Conservation (phyloP, 2,797 vertebrate genomes). For the Huso huso region DNA sequence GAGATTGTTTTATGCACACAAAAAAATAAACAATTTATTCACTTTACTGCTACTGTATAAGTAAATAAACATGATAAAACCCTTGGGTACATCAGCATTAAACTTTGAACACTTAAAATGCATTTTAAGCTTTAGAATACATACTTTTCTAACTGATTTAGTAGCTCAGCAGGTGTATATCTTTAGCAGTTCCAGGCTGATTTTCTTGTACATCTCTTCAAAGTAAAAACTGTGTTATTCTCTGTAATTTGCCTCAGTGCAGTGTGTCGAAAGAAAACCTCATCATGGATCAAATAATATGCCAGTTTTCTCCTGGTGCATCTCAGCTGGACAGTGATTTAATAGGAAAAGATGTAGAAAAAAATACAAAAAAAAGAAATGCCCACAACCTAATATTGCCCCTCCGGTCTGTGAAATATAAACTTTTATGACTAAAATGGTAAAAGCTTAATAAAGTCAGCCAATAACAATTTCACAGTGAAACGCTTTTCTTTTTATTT, state of each 20-base stretch:
- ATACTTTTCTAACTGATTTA: conserved; percentile 30
- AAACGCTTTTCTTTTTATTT: too few relatives aligned
- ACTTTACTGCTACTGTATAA: conserved; percentile 10
- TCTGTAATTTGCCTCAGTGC: conserved; percentile 22
- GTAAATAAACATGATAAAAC: conserved; percentile 18
- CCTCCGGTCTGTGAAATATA: too few relatives aligned
- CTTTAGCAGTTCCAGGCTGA: conserved; percentile 23
- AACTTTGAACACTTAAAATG: conserved; percentile 13
- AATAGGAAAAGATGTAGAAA: too few relatives aligned
- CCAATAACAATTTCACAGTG: too few relatives aligned
- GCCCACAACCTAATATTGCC: too few relatives aligned
- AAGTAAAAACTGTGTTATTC: conserved; percentile 26
- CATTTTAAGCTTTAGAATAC: conserved; percentile 22
- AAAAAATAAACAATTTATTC: conserved; percentile 6
- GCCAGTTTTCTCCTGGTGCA: not conserved
- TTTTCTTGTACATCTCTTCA: conserved; percentile 23
- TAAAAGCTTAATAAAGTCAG: too few relatives aligned
- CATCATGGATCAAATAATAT: conserved; percentile 22
- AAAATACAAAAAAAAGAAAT: too few relatives aligned
- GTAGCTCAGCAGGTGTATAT: conserved; percentile 25
- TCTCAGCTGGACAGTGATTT: conserved; percentile 18
- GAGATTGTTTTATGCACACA: conserved; percentile 4
- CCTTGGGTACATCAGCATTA: conserved; percentile 11
- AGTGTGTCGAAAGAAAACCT: conserved; percentile 23
- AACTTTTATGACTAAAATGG: too few relatives aligned